These are phyloP conservation scores for Hestina assimilis DNA, from an alignment of 1,140 invertebrate genomes.

Conservation along the genomic window DNA sequence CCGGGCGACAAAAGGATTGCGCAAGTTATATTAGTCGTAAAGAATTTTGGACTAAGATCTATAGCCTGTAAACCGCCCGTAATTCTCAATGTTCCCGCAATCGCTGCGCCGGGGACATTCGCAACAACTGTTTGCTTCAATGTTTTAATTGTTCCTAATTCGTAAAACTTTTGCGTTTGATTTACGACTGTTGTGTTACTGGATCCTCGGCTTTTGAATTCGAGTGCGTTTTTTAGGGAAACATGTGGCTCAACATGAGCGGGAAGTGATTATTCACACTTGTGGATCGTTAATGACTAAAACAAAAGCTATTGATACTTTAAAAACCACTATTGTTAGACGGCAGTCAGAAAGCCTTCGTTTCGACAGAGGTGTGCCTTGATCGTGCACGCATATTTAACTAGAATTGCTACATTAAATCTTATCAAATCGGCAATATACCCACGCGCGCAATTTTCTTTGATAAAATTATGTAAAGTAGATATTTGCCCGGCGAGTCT, in stretches of 20 bases:
- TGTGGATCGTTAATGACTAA: slow-evolving; percentile 48
- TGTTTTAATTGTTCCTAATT: slow-evolving; percentile 78
- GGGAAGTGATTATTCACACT: slow-evolving; percentile 47
- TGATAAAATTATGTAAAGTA: slow-evolving; percentile 65
- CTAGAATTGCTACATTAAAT: slow-evolving; percentile 31
- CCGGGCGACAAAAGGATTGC: slow-evolving; percentile 68
- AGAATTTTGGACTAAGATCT: slow-evolving; percentile 74
- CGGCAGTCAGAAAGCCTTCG: background rate
- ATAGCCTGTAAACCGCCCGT: slow-evolving; percentile 70
- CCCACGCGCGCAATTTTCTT: slow-evolving; percentile 58
- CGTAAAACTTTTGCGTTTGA: slow-evolving; percentile 68
- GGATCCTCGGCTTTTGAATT: slow-evolving; percentile 40
- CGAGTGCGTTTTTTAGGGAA: slow-evolving; percentile 35
- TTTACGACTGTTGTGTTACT: slow-evolving; percentile 65
- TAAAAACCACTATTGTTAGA: background rate
- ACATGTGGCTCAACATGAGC: slow-evolving; percentile 47
- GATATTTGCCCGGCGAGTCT: slow-evolving; percentile 43
- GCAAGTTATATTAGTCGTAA: slow-evolving; percentile 76
- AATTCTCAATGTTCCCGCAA: slow-evolving; percentile 71
- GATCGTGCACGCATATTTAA: slow-evolving; percentile 1
- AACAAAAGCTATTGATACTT: slow-evolving; percentile 26
- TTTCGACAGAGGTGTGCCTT: background rate
- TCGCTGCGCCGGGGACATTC: slow-evolving; percentile 70
- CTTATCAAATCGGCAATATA: slow-evolving; percentile 38
- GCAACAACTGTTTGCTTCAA: slow-evolving; percentile 74